Evolutionary conservation across 2,888 invertebrate genomes (phyloP), one percentile per base, ranked within the genome.

Genomic region (Xestia rhomboidea): DNA sequence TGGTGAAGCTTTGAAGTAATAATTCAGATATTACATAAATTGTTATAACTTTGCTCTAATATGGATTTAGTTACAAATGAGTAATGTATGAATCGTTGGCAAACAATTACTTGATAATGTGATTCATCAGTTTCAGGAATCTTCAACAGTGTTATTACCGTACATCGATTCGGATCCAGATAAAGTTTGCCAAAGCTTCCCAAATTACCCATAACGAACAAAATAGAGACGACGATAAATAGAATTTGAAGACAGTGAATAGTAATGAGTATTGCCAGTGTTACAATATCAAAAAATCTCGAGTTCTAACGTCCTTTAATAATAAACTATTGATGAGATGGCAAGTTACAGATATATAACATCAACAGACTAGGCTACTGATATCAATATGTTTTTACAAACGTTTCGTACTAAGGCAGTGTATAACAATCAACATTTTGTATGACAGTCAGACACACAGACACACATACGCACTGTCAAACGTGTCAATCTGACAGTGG

Each of bases 321-420:
- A 68, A 72, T 79, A 74, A 70, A 76, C 70, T 77, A 79, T 79
- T 67, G 70, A 75, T 78, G 83, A 82, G 77, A 81, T 83, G 81
- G 77, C 82, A 83, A 82, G 82, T 78, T 73, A 84, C 49, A 80
- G n/a, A n/a, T n/a, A n/a, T 81, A 86, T 84, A 91, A 92, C 90
- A 90, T 90, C 90, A 92, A 92, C 91, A 90, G 85, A 87, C 90
- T 91, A 91, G 87, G 68, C 91, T 92, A 92, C 87, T 82, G 86
- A 88, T 86, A 88, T 87, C 83, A 62, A 72, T 69, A 74, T 66
- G 54, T 87, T 85, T 73, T 86, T 88, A 90, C 88, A 89, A 90
- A 91, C 85, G 87, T 89, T 80, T 89, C 89, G 80, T 88, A 88
- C 92, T 93, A 94, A 93, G 94, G 94, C 94, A 93, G 93, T 92